Base-by-base conservation (phyloP, 2,888 invertebrate genomes). In the Cryptus armator region DNA sequence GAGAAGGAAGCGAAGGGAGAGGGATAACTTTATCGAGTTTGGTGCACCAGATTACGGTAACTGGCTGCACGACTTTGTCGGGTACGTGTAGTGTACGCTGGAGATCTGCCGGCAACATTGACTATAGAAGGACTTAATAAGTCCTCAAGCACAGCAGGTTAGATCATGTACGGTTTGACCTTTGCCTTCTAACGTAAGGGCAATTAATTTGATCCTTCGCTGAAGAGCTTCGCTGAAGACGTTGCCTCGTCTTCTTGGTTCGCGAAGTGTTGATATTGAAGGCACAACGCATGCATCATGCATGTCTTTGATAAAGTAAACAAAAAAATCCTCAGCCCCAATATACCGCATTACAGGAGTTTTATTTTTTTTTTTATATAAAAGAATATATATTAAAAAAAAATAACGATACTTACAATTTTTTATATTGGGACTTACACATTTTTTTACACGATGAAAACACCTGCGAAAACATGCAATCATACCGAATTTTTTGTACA, bases 11-110 rank as follows among this genome's bases (percentile, higher is more conserved):
- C 5, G 19, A 46, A 64, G 46, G 46, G 19, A 6, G 75, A 16
- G 76, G 71, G 68, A 75, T 67, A 76, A 84, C 84, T 76, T 80
- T 56, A 71, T 84, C 75, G 80, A 84, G 71, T 84, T 80, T 76
- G 80, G 46, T 56, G 44, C 75, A 71, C 67, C 79, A 67, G 80
- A 80, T 84, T 70, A 70, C 37, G 75, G 53, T 51, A 16, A 44
- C 4, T 29, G 16, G 68, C 19, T 44, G 32, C 64, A 51, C 67
- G 56, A 76, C 76, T 62, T 37, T 66, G 64, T 71, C 43, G 79
- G 72, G 46, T 46, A 62, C 43, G 64, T 79, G 51, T 46, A 77
- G 53, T 12, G 24, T 43, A 5, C 24, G 46, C 32, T 43, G 3
- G 9, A n/a, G 32, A 44, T 44, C 9, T 9, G 24, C 14, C 53